phyloP scores from a whole-genome alignment of 2,888 invertebrate species.

The Hipparchia sbordonii region DNA sequence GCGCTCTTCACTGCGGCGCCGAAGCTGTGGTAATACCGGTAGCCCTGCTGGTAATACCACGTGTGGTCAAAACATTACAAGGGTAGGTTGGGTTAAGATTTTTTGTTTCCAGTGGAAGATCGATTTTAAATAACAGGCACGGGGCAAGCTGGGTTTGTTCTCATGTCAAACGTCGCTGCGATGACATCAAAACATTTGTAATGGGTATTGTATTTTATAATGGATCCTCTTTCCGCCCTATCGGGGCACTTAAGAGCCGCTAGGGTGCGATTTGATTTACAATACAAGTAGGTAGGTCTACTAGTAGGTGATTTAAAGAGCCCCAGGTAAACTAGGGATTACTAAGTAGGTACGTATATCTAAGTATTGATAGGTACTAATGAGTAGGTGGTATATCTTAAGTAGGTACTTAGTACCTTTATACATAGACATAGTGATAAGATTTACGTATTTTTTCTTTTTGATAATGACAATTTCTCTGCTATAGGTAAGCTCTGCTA shows the following conservation, averaged over 20 bases:
- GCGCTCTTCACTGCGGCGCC: too few species aligned
- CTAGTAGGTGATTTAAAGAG: constrained; percentile 12
- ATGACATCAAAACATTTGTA: constrained; percentile 79
- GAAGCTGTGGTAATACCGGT: too few species aligned
- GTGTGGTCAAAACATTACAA: too few species aligned
- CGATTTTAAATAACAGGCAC: constrained; percentile 36
- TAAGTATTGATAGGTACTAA: background rate
- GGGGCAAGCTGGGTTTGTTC: constrained; percentile 64
- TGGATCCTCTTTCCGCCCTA: constrained; percentile 66
- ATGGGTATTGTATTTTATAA: constrained; percentile 60
- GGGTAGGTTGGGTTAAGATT: too few species aligned
- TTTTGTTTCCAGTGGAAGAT: constrained; percentile 24
- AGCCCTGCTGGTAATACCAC: too few species aligned
- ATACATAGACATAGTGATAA: too few species aligned
- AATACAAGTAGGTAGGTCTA: constrained; percentile 18
- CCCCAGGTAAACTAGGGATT: background rate
- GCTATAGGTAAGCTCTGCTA: too few species aligned
- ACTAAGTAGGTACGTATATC: background rate
- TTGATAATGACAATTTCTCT: too few species aligned
- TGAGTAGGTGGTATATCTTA: background rate
- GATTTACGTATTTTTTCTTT: too few species aligned
- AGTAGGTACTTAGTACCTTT: background rate
- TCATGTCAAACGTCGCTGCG: constrained; percentile 72
- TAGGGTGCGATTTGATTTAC: constrained; percentile 45
- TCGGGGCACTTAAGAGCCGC: constrained; percentile 58